Percentiles rank a stretch among this genome's conserved stretches.
These are phyloP conservation scores for Myotis brandtii DNA, from an alignment of 2,113 vertebrate genomes.

Conservation along the genomic window DNA sequence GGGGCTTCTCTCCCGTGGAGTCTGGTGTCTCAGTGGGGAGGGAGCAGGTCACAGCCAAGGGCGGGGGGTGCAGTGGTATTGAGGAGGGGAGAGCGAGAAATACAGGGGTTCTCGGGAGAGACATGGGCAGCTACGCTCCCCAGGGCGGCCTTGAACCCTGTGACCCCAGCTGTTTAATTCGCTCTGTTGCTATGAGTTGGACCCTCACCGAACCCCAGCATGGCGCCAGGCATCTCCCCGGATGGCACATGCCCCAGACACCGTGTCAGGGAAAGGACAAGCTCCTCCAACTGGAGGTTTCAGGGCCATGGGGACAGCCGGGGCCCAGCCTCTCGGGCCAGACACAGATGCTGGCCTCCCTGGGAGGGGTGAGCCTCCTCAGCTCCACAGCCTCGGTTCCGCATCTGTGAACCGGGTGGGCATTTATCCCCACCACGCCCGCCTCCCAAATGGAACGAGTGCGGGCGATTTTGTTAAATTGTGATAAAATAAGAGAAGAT, in stretches of 20 bases:
- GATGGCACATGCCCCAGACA: rapidly evolving
- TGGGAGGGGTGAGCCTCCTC: not conserved
- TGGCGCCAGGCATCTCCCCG: rapidly evolving
- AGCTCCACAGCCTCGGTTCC: too few species aligned
- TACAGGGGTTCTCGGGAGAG: rapidly evolving
- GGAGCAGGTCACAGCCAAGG: not conserved
- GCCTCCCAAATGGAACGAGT: not conserved
- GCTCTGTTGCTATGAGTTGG: too few species aligned
- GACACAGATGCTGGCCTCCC: rapidly evolving
- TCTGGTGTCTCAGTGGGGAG: not conserved
- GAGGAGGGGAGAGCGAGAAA: not conserved
- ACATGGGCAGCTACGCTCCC: rapidly evolving
- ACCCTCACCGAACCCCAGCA: not conserved
- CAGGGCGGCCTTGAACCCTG: not conserved
- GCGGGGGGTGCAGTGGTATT: rapidly evolving
- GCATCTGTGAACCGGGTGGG: not conserved
- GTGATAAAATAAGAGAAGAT: not conserved
- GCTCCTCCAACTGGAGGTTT: not conserved
- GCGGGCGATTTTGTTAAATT: rapidly evolving
- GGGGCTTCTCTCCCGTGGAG: not conserved
- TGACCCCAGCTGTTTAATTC: too few species aligned
- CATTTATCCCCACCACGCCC: not conserved
- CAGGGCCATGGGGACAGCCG: rapidly evolving
- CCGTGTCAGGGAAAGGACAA: rapidly evolving
- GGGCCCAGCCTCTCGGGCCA: not conserved